A percentile compares a stretch with the other conserved stretches of the same genome.
Evolutionary conservation across 2,888 invertebrate species (phyloP).

Genomic region (Hemicrepidius hirtus): DNA sequence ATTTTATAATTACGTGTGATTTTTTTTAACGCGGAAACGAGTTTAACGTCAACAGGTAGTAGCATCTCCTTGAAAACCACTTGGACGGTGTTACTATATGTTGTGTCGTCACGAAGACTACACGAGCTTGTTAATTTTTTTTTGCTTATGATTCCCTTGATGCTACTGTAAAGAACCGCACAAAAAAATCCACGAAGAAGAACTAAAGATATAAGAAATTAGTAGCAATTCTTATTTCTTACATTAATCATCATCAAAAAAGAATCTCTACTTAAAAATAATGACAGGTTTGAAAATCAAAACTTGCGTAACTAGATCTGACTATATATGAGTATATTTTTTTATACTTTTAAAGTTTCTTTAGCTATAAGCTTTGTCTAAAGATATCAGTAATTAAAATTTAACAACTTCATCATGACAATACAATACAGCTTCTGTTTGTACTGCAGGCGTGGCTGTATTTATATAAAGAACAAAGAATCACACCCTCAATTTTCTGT

Average conservation of each 20-base stretch:
- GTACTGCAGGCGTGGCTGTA: slow-evolving; percentile 14
- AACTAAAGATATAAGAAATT: background rate
- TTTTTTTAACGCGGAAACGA: slow-evolving; percentile 34
- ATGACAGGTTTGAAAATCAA: background rate
- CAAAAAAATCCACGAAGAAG: slow-evolving; percentile 8
- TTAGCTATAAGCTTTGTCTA: too few relatives aligned
- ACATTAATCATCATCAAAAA: slow-evolving; percentile 12
- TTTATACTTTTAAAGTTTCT: background rate
- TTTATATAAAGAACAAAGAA: background rate
- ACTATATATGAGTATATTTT: too few relatives aligned
- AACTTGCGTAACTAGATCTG: too few relatives aligned
- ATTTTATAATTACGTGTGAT: slow-evolving; percentile 24
- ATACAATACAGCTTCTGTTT: slow-evolving; percentile 14
- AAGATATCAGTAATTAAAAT: slow-evolving; percentile 17
- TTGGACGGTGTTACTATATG: slow-evolving; percentile 3
- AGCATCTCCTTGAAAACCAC: slow-evolving; percentile 35
- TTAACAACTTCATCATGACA: slow-evolving; percentile 33
- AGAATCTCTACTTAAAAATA: background rate
- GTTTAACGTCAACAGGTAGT: slow-evolving; percentile 14
- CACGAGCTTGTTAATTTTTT: slow-evolving; percentile 28
- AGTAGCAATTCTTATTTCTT: background rate
- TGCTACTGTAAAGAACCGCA: background rate
- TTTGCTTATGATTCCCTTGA: too few relatives aligned
- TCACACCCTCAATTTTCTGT: background rate
- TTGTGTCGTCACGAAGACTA: slow-evolving; percentile 26